phyloP scores from a whole-genome alignment of 2,113 vertebrate species.

The Heloderma charlesbogerti region DNA sequence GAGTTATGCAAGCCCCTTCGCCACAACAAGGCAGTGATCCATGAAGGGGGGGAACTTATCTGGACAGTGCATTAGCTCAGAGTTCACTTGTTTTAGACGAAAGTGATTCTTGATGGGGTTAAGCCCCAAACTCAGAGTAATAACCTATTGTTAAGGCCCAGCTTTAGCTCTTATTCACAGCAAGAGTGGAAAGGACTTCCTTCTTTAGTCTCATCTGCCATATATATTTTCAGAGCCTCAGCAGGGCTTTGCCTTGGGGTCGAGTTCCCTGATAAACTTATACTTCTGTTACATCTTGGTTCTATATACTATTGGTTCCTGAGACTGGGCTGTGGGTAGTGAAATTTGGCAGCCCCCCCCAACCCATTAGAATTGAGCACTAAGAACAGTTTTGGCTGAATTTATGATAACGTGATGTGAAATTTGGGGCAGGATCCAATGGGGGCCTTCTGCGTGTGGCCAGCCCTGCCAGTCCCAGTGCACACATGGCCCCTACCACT shows the following conservation, averaged over 20 bases:
- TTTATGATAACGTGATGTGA: background rate
- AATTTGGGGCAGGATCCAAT: too few relatives aligned
- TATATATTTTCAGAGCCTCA: background rate
- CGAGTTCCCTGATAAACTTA: background rate
- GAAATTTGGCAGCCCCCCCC: background rate
- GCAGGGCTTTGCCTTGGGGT: background rate
- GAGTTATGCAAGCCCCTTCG: too few relatives aligned
- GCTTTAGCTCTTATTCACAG: background rate
- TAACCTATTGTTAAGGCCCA: background rate
- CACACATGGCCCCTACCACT: too few relatives aligned
- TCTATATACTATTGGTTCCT: background rate
- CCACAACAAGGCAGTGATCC: too few relatives aligned
- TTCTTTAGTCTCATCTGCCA: background rate
- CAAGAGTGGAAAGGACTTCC: background rate
- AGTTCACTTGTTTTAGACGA: background rate
- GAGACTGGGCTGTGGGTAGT: background rate
- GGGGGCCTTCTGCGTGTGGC: too few relatives aligned
- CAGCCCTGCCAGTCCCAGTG: too few relatives aligned
- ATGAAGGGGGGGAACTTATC: too few relatives aligned
- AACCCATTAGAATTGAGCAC: background rate
- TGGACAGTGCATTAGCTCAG: too few relatives aligned
- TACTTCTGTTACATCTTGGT: background rate
- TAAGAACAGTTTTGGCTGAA: background rate
- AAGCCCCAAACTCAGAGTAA: background rate
- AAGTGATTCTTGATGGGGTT: too few relatives aligned